Evolutionary conservation across 37 sponge, comb jelly and placozoan genomes (phyloP).

Genomic region (Eunapius fragilis): DNA sequence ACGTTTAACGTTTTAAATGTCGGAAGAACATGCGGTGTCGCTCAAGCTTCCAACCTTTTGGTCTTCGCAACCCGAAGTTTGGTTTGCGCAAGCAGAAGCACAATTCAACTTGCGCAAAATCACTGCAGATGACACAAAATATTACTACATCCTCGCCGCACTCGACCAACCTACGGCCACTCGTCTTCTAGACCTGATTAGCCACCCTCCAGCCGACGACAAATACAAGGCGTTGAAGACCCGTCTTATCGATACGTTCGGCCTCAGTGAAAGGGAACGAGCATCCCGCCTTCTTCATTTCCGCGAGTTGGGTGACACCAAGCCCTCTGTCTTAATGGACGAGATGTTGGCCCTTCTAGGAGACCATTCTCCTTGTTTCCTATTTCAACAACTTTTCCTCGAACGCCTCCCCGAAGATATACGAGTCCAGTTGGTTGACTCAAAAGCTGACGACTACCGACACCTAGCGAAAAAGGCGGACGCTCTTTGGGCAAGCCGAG

Average conservation of each 20-base stretch:
- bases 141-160: too few species aligned
- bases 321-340: constrained; percentile 2
- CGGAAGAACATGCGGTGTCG: too few species aligned
- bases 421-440: not conserved
- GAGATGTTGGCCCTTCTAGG: constrained; percentile 29
- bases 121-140: constrained; percentile 23
- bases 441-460: not conserved
- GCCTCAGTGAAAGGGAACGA: constrained; percentile 21
- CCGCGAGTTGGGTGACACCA: too few species aligned
- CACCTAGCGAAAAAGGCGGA: constrained; percentile 4
- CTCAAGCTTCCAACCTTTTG: too few species aligned
- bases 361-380: constrained; percentile 13
- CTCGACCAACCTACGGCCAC: not conserved
- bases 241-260: constrained; percentile 31
- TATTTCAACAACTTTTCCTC: constrained; percentile 29
- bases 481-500: constrained; percentile 1
- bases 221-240: constrained; percentile 20
- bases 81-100: too few species aligned
- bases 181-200: constrained; percentile 17
- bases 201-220: constrained; percentile 7
- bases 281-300: not conserved
- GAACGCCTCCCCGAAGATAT: constrained; percentile 10
- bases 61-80: too few species aligned
- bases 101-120: too few species aligned
- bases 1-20: too few species aligned